These are phyloP conservation scores for Gadopsis bispinosus DNA, from an alignment of 2,797 vertebrate genomes.

Conservation along the genomic window DNA sequence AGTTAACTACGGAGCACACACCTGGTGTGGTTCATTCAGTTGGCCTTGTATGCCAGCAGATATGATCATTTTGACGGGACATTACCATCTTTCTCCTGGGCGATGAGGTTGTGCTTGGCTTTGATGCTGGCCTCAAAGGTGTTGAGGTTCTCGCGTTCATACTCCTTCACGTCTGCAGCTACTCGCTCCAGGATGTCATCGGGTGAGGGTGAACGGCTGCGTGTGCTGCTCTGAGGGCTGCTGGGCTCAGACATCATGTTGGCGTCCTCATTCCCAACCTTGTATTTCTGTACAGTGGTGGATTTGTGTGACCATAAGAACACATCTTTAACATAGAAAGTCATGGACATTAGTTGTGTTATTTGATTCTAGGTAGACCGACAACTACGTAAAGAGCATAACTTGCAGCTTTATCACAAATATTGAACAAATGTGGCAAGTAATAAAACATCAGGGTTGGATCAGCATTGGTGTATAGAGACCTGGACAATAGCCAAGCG, in stretches of 20 bases:
- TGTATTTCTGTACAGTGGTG: constrained; percentile 90
- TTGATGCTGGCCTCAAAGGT: constrained; percentile 97
- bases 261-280: constrained; percentile 88
- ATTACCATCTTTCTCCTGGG: constrained; percentile 95
- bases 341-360: background rate
- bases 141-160: constrained; percentile 95
- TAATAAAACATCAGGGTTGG: background rate
- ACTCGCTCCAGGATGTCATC: constrained; percentile 96
- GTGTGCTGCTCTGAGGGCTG: constrained; percentile 95
- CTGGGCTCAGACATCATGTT: constrained; percentile 94
- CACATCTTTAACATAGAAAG: background rate
- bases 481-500: constrained; percentile 97
- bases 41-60: constrained; percentile 67
- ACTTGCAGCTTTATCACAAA: background rate
- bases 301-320: background rate
- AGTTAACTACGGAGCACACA: background rate
- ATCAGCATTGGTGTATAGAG: background rate
- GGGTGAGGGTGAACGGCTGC: constrained; percentile 95
- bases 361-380: background rate
- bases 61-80: background rate
- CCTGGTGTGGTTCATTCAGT: constrained; percentile 71
- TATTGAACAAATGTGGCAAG: background rate
- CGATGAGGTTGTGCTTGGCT: constrained; percentile 98
- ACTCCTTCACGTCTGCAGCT: constrained; percentile 97
- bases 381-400: no score